Conservation (phyloP, 2,113 vertebrate genomes). For the Fulica atra region DNA sequence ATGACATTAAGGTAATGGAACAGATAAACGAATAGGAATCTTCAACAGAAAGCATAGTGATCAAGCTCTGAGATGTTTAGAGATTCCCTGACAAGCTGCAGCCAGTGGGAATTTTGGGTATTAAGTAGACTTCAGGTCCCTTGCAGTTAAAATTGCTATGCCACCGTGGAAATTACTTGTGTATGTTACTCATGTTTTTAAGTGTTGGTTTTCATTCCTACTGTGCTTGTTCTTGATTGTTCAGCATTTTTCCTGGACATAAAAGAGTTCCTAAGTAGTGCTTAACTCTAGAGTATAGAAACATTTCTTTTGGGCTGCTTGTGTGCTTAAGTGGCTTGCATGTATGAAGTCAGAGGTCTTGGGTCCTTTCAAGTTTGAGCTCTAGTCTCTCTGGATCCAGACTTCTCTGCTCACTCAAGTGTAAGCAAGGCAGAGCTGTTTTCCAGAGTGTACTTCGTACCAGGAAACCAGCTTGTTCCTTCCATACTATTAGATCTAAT, state of each 20-base stretch:
- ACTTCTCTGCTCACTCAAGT: not conserved
- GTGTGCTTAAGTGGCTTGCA: not conserved
- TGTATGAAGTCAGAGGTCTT: not conserved
- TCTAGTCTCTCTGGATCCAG: not conserved
- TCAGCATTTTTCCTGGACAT: not conserved
- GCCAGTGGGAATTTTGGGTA: not conserved
- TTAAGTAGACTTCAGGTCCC: not conserved
- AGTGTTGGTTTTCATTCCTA: not conserved
- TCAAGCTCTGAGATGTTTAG: not conserved
- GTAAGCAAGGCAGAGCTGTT: not conserved
- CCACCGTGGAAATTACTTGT: not conserved
- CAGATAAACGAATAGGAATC: not conserved
- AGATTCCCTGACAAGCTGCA: not conserved
- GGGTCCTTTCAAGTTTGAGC: not conserved
- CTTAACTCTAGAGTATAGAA: not conserved
- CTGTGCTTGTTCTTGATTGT: not conserved
- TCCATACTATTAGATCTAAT: not conserved
- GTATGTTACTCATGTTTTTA: not conserved
- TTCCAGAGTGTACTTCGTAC: not conserved
- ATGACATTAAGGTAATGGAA: slow-evolving; percentile 93
- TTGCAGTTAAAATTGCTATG: not conserved
- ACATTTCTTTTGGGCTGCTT: not conserved
- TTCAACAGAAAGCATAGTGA: not conserved
- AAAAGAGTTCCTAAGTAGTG: not conserved
- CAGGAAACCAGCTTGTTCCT: not conserved